Evolutionary conservation across 2,113 vertebrate species (phyloP), one percentile per base, ranked within the genome.

Genomic region (Salminus brasiliensis): DNA sequence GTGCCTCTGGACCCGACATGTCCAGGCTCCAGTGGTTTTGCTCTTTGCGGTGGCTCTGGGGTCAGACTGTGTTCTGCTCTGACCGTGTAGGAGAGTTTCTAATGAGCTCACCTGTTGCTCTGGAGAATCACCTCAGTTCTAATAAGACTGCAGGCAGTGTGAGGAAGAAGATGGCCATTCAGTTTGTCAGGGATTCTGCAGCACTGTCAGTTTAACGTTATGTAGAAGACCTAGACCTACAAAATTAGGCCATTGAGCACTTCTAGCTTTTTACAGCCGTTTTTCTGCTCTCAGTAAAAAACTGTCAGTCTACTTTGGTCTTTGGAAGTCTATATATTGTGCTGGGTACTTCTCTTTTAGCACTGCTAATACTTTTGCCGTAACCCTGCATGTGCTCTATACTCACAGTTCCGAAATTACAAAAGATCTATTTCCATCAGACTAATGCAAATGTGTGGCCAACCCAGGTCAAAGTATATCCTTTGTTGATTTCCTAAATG

Each of bases 101-200:
- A 67, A 76, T 77, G 65, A 69, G 52, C 32, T 59, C 25, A 69
- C 63, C 52, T 68, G 47, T 41, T 39, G 32, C 45, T 76, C 10
- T 32, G 59, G 29, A 60, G 36, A 43, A 21, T 5, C 18, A 29
- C 0, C 32, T 29, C 52, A 21, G 10, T 68, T 59, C 5, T 18
- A 2, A 36, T 30, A 53, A 66, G 6, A 60, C 30, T 52, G 10
- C 27, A 47, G 18, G 41, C n/a, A 47, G 57, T n/a, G n/a, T n/a
- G n/a, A n/a, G 63, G 41, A n/a, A 74, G 47, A 34, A 12, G n/a
- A 9, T 25, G 4, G 9, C n/a, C 13, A 25, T 25, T 55, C 52
- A 55, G 52, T 8, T 4, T n/a, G 18, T 18, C 47, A 49, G 15
- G 21, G 1, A 49, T 13, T 18, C 47, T 18, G n/a, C 52, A n/a